These are phyloP conservation scores for Callinectes sapidus DNA, from an alignment of 2,888 invertebrate genomes.

Conservation along the genomic window DNA sequence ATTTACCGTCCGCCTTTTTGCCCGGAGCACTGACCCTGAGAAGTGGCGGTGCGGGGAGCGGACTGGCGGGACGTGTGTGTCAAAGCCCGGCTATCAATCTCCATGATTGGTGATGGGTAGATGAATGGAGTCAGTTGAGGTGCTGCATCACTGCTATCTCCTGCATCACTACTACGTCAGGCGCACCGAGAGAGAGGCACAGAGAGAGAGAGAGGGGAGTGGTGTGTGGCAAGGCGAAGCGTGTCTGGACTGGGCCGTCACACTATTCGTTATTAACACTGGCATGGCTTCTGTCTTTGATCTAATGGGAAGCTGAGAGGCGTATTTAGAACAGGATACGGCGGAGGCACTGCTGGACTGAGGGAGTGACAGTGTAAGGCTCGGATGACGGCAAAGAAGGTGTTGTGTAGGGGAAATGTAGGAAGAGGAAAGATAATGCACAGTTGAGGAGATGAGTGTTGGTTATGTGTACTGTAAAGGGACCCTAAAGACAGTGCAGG, in stretches of 20 bases:
- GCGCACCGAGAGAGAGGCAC: no score
- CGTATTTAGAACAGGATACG: no score
- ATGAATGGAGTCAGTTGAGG: neutral
- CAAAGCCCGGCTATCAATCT: neutral
- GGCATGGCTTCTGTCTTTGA: no score
- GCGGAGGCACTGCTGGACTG: no score
- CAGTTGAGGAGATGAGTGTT: no score
- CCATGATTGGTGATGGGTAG: neutral
- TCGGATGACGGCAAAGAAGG: no score
- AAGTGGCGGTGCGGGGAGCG: neutral
- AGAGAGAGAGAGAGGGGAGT: neutral
- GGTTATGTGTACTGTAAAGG: no score
- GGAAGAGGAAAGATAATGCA: no score
- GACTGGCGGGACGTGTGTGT: neutral
- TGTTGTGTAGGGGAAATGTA: no score
- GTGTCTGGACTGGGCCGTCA: neutral
- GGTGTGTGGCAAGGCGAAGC: neutral
- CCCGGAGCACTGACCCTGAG: neutral
- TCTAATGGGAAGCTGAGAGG: no score
- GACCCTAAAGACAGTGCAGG: no score
- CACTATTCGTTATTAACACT: neutral
- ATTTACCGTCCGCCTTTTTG: neutral
- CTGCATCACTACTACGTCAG: neutral
- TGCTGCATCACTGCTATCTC: neutral
- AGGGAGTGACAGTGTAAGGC: no score